A percentile compares a stretch with the other conserved stretches of the same genome.
Evolutionary conservation across 2,113 vertebrate genomes (phyloP).

Genomic region (western clawed frog (Xenopus tropicalis)): DNA sequence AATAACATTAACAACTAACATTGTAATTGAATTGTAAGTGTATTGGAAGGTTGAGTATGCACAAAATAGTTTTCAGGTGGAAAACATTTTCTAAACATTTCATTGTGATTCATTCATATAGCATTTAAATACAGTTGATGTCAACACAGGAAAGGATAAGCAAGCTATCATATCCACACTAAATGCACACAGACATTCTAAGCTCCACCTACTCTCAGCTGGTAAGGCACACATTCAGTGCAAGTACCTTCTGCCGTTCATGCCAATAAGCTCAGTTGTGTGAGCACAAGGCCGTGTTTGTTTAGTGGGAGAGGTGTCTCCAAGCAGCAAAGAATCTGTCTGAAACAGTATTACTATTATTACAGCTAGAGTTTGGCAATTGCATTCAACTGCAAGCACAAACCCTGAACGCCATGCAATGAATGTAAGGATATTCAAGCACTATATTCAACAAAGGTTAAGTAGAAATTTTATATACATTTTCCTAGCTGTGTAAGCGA

Average conservation of each 20-base stretch:
- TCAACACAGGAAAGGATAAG: no score
- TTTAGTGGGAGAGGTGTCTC: conserved; percentile 30
- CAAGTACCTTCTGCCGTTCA: background rate
- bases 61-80: no score
- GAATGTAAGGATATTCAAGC: conserved; percentile 10
- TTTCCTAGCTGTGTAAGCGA: background rate
- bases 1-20: no score
- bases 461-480: conserved; percentile 18
- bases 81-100: no score
- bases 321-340: conserved; percentile 21
- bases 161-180: no score
- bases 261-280: background rate
- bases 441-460: conserved; percentile 13
- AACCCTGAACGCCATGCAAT: background rate
- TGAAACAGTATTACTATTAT: background rate
- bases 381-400: background rate
- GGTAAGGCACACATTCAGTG: background rate
- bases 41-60: no score
- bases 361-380: background rate
- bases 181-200: no score
- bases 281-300: background rate
- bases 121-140: no score
- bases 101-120: no score
- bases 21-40: no score
- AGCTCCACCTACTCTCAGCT: no score